phyloP scores from a whole-genome alignment of 2,888 invertebrate genomes.

The Scaptomyza cyrtandrae region DNA sequence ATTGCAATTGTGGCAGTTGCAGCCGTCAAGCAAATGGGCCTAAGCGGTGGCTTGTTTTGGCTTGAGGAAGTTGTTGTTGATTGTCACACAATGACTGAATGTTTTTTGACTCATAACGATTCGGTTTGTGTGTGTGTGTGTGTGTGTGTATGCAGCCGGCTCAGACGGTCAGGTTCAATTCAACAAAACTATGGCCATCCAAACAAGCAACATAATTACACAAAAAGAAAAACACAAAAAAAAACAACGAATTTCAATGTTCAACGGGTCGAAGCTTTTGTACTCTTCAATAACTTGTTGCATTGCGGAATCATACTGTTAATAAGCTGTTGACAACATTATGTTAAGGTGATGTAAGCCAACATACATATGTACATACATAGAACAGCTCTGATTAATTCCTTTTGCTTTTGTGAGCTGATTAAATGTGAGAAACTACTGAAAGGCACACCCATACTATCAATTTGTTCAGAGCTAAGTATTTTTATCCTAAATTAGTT shows the following conservation, averaged over 20 bases:
- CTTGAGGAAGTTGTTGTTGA: slow-evolving; percentile 54
- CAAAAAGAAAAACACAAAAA: too few relatives aligned
- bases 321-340: slow-evolving; percentile 1
- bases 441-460: background rate
- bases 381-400: background rate
- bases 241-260: background rate
- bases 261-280: slow-evolving; percentile 25
- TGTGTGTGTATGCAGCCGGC: slow-evolving; percentile 30
- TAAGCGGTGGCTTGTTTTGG: slow-evolving; percentile 41
- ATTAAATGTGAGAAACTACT: background rate
- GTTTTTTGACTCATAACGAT: slow-evolving; percentile 39
- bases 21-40: slow-evolving; percentile 14
- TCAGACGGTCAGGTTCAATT: slow-evolving; percentile 65
- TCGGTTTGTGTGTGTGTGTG: slow-evolving; percentile 4
- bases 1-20: slow-evolving; percentile 31
- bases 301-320: background rate
- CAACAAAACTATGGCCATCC: slow-evolving; percentile 45
- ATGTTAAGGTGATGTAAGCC: background rate
- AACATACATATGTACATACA: background rate
- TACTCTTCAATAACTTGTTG: slow-evolving; percentile 22
- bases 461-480: background rate
- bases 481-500: background rate
- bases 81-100: slow-evolving; percentile 51
- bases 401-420: background rate
- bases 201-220: slow-evolving; percentile 34